Conservation (phyloP, 2,888 invertebrate species). For the Cerastoderma edule region DNA sequence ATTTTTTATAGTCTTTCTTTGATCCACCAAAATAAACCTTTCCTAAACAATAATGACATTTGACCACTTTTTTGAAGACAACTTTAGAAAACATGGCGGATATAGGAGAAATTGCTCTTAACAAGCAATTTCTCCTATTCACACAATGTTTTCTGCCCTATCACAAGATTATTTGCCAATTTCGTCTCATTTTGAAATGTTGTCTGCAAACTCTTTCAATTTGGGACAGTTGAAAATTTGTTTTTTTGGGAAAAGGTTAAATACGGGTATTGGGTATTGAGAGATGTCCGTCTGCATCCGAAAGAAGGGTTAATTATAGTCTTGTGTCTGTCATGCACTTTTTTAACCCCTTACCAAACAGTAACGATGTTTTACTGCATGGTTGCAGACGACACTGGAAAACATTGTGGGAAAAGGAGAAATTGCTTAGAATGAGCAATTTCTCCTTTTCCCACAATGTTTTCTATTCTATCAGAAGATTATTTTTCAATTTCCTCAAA, state of each 20-base stretch:
- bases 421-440: neutral
- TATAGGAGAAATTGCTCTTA: too few relatives aligned
- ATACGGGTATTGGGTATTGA: neutral
- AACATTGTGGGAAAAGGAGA: neutral
- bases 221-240: neutral
- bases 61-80: too few relatives aligned
- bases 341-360: too few relatives aligned
- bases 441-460: neutral
- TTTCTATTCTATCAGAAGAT: neutral
- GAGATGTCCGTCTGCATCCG: neutral
- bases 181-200: neutral
- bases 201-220: neutral
- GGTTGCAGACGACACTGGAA: slow-evolving; percentile 8
- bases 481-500: too few relatives aligned
- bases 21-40: too few relatives aligned
- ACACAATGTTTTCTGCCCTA: too few relatives aligned
- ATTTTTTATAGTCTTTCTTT: too few relatives aligned
- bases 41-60: too few relatives aligned
- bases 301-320: slow-evolving; percentile 10
- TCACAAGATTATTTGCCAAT: neutral
- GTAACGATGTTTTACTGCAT: neutral
- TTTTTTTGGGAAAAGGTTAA: neutral
- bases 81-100: too few relatives aligned
- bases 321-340: slow-evolving; percentile 8
- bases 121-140: too few relatives aligned